These are phyloP conservation scores for Gasterosteus aculeatus DNA, from an alignment of 2,113 vertebrate species.

Conservation along the genomic window DNA sequence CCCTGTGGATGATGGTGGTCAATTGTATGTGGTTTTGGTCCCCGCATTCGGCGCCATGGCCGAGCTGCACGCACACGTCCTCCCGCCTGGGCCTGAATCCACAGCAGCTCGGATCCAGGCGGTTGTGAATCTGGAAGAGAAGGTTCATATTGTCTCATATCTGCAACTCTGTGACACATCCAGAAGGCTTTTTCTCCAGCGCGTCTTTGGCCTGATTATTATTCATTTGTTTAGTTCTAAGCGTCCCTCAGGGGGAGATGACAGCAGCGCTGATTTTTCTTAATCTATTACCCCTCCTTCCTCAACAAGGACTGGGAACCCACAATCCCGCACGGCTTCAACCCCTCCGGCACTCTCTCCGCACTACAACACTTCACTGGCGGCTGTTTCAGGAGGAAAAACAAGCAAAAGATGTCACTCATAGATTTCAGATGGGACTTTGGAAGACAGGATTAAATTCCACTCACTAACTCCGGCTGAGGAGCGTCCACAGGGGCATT, in stretches of 20 bases:
- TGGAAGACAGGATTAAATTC: neutral
- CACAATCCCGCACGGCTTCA: neutral
- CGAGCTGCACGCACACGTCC: conserved; percentile 84
- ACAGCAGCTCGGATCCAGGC: conserved; percentile 93
- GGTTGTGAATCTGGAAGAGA: conserved; percentile 88
- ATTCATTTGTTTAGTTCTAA: neutral
- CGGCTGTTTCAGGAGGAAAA: neutral
- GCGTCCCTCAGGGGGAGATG: conserved; percentile 1
- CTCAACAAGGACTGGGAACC: conserved; percentile 2
- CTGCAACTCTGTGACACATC: neutral
- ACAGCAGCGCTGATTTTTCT: neutral
- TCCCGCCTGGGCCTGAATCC: conserved; percentile 92
- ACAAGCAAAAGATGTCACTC: neutral
- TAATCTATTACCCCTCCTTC: conserved; percentile 1
- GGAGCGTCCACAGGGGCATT: neutral
- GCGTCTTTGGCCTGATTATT: neutral
- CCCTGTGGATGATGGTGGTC: conserved; percentile 85
- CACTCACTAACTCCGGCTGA: neutral
- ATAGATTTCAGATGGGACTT: neutral
- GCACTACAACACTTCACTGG: neutral
- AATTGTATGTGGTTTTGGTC: conserved; percentile 81
- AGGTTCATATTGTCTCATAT: neutral
- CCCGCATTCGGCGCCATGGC: conserved; percentile 78
- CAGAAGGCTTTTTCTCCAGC: neutral
- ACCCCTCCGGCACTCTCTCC: neutral